These are phyloP conservation scores for Aplysia californica DNA, from an alignment of 1,140 invertebrate genomes.

Conservation along the genomic window DNA sequence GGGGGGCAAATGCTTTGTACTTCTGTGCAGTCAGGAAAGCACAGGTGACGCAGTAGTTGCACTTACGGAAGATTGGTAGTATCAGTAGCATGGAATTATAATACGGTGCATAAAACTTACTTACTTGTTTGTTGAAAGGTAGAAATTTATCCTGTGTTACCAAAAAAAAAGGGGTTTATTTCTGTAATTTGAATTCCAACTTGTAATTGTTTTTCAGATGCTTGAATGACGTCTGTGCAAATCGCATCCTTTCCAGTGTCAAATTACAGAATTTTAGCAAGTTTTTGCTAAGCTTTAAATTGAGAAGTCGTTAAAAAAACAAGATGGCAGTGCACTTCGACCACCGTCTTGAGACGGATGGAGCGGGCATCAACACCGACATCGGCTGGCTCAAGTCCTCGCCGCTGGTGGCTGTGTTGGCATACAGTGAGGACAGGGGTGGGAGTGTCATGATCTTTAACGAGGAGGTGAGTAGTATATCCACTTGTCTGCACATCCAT, in stretches of 20 bases:
- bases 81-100: too few relatives aligned
- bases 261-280: neutral
- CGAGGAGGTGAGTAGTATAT: constrained; percentile 75
- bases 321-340: constrained; percentile 67
- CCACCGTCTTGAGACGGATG: constrained; percentile 56
- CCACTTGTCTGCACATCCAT: too few relatives aligned
- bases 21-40: too few relatives aligned
- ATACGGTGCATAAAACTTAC: too few relatives aligned
- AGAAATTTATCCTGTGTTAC: neutral
- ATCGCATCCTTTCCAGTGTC: too few relatives aligned
- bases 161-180: neutral
- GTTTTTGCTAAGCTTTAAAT: neutral
- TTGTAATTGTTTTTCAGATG: neutral
- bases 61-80: too few relatives aligned
- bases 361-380: constrained; percentile 71
- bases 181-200: neutral
- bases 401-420: constrained; percentile 85
- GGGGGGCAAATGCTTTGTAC: too few relatives aligned
- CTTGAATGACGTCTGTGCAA: too few relatives aligned
- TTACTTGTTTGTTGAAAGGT: too few relatives aligned
- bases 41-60: too few relatives aligned
- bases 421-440: constrained; percentile 87
- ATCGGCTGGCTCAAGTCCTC: constrained; percentile 83
- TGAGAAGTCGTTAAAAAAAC: neutral
- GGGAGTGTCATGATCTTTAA: constrained; percentile 89